Base-by-base conservation (phyloP, 2,797 vertebrate genomes). In the Amazonetta brasiliensis region DNA sequence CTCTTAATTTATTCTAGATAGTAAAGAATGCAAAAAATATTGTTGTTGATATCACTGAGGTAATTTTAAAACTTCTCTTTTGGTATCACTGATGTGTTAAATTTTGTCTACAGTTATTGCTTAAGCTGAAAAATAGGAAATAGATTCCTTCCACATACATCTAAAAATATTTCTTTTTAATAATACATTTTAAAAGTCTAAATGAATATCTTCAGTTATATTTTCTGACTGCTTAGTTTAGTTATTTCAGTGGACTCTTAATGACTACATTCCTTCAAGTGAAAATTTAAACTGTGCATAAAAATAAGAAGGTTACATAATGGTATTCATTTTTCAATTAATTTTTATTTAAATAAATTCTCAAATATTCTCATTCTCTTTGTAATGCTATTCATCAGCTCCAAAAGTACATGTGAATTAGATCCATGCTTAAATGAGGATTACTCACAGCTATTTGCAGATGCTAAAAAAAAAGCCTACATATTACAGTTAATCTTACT, bases 301-400 rank as follows among this genome's bases (percentile, higher is more conserved):
- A 97, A 97, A 97, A 87, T 64, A 82, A 91, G 44, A 85, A 71
- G 72, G 72, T 94, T 96, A 73, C 41, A 91, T 96, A 97, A 95
- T 77, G 39, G 89, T 90, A 94, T 76, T 92, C 89, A 95, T 79
- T 96, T 97, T 97, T 96, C 75, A 96, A 88, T 94, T 94, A 86
- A 59, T 92, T 96, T 96, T 94, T 83, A 92, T 95, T 97, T 94
- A 95, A 97, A 97, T 95, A 93, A 89, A 93, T 96, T 95, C 69
- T 91, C 35, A 94, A 84, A 91, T 93, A 97, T 60, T 72, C 58
- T 92, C 9, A 81, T 94, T 92, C 80, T 95, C 85, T 96, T 97
- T 97, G 86, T 95, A 95, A 96, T 94, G 39, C 73, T 92, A 84
- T 96, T 97, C 88, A 96, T 87, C 80, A 79, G 5, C 96, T 97